Conservation (phyloP, 1,140 invertebrate genomes). For the Colletes gigas region DNA sequence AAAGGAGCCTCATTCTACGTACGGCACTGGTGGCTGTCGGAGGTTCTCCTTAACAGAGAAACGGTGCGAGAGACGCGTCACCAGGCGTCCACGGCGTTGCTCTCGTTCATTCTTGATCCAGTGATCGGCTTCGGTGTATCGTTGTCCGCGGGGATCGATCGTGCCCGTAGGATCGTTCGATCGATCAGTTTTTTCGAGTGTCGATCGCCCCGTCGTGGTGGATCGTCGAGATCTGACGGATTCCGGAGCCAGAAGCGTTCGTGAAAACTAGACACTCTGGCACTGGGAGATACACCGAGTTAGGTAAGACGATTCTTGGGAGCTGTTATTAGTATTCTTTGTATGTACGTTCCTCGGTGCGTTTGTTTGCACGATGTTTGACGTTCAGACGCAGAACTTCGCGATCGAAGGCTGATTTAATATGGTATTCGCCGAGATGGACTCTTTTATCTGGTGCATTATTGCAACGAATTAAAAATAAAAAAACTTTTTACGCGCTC, state of each 20-base stretch:
- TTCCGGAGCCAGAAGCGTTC: neutral
- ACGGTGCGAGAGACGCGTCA: slow-evolving; percentile 53
- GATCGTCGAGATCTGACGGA: neutral
- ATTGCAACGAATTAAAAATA: no score
- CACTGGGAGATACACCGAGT: neutral
- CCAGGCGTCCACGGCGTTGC: slow-evolving; percentile 44
- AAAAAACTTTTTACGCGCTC: no score
- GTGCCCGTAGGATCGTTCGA: neutral
- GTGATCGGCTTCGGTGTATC: neutral
- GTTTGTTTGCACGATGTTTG: neutral
- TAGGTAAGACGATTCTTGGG: slow-evolving; percentile 31
- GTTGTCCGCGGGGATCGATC: neutral
- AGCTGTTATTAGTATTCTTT: neutral
- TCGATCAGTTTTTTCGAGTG: neutral
- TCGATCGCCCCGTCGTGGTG: neutral
- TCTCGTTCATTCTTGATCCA: slow-evolving; percentile 32
- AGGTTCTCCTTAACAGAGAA: slow-evolving; percentile 51
- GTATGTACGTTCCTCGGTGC: neutral
- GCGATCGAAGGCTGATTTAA: no score
- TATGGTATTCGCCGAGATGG: no score
- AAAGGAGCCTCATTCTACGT: slow-evolving; percentile 59
- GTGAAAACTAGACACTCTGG: neutral
- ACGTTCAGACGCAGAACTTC: neutral
- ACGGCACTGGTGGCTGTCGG: slow-evolving; percentile 55
- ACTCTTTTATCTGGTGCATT: no score